Base-by-base conservation (phyloP, 2,888 invertebrate species). In the Panopea generosa region DNA sequence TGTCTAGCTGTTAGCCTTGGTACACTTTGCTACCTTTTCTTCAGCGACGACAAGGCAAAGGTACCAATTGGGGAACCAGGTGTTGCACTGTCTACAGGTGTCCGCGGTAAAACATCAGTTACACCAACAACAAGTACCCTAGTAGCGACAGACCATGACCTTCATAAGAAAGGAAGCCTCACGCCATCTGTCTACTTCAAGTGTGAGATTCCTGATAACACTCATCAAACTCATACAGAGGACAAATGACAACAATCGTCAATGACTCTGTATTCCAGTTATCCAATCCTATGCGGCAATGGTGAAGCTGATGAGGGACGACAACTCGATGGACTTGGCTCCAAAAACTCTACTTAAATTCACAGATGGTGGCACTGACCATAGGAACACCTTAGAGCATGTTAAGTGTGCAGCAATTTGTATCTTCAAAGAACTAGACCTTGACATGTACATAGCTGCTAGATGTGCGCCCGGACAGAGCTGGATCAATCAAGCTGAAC, bases 391-490 rank as follows among this genome's bases (percentile, higher is more conserved):
- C 20, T 20, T 68, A 20, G 71, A 67, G 38, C 9, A 2, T 26
- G 77, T 76, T 1, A 53, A 61, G 22, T 65, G 65, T 55, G 60
- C 76, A 16, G 24, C 1, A 7, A 66, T 70, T 40, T 76, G 61
- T 26, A 6, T 65, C 1, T 77, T 77, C 40, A 27, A 26, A 26
- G 76, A 76, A n/a, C 29, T 66, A 4, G 24, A 76, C 38, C 22
- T 76, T 18, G 72, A 73, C 16, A 56, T 73, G 65, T 26, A 68
- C 0, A 57, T 69, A 22, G 24, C 49, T 9, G 72, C 43, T 9
- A 2, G 77, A 33, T 77, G 72, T 65, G 72, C 77, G 1, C 72
- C 72, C 14, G 73, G 77, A 2, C 72, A 77, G n/a, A 72, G 77
- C 53, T 77, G 38, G 29, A 14, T 20, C n/a, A 72, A 77, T 40